phyloP scores from a whole-genome alignment of 2,797 vertebrate species.

The Mus minutoides region DNA sequence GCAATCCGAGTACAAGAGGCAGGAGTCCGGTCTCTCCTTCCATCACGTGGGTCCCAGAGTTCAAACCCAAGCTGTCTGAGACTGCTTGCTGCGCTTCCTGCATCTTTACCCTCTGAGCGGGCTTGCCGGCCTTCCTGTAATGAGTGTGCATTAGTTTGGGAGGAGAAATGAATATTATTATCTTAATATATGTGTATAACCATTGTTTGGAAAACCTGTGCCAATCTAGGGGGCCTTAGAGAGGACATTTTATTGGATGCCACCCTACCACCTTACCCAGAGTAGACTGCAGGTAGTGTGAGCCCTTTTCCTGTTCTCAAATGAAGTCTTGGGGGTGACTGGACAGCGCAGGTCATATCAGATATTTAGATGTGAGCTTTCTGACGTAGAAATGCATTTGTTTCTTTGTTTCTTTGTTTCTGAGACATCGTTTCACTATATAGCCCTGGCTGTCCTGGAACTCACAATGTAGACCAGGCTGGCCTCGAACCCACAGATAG shows the following conservation, averaged over 20 bases:
- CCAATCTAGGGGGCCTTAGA: background rate
- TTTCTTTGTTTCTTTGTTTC: background rate
- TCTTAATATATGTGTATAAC: background rate
- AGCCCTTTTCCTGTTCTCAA: background rate
- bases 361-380: background rate
- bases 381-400: background rate
- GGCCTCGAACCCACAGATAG: background rate
- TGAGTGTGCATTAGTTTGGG: background rate
- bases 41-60: background rate
- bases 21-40: background rate
- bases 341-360: background rate
- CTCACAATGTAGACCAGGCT: background rate
- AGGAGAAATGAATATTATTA: constrained; percentile 9
- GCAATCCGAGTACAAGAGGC: background rate
- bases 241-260: background rate
- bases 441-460: background rate
- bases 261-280: background rate
- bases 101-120: background rate
- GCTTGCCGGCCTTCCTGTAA: background rate
- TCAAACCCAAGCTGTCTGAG: too few species aligned
- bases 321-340: background rate
- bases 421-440: background rate
- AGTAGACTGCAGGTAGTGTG: background rate
- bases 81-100: too few species aligned
- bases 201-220: background rate